These are phyloP conservation scores for Hippoglossus stenolepis DNA, from an alignment of 2,113 vertebrate genomes.

Conservation along the genomic window DNA sequence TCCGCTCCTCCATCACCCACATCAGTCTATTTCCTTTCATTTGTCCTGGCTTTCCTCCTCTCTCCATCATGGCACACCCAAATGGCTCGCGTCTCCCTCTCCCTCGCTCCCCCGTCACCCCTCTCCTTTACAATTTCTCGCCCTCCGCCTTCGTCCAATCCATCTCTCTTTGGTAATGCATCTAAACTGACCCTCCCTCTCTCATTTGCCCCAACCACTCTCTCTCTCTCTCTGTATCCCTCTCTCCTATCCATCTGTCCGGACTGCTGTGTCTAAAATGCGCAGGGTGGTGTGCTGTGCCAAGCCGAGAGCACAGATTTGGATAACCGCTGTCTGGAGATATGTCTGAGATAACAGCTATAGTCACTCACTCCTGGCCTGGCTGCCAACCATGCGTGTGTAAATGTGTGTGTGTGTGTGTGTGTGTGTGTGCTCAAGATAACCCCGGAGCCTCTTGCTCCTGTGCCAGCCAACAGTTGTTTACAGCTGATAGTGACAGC, in stretches of 20 bases:
- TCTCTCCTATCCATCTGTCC: slow-evolving; percentile 64
- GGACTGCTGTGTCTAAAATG: slow-evolving; percentile 74
- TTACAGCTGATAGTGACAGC: slow-evolving; percentile 69
- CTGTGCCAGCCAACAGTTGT: slow-evolving; percentile 57
- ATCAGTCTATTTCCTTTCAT: slow-evolving; percentile 61
- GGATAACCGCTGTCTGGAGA: slow-evolving; percentile 80
- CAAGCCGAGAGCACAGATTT: slow-evolving; percentile 76
- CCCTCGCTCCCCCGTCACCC: slow-evolving; percentile 19
- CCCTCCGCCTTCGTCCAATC: slow-evolving; percentile 47
- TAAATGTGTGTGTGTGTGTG: slow-evolving; percentile 10
- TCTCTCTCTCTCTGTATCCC: background rate
- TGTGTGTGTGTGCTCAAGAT: slow-evolving; percentile 49
- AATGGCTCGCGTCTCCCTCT: slow-evolving; percentile 30
- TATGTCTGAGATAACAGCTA: slow-evolving; percentile 73
- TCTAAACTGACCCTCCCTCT: slow-evolving; percentile 38
- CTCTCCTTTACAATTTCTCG: slow-evolving; percentile 46
- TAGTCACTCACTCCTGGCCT: slow-evolving; percentile 67
- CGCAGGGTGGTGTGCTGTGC: slow-evolving; percentile 58
- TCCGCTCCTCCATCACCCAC: slow-evolving; percentile 54
- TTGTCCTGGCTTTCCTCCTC: slow-evolving; percentile 34
- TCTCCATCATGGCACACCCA: slow-evolving; percentile 54
- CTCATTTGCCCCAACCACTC: background rate
- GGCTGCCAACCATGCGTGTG: slow-evolving; percentile 47
- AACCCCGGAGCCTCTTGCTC: slow-evolving; percentile 64
- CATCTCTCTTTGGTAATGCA: slow-evolving; percentile 60